These are phyloP conservation scores for Zaprionus davidi DNA, from an alignment of 1,140 invertebrate genomes.

Conservation along the genomic window DNA sequence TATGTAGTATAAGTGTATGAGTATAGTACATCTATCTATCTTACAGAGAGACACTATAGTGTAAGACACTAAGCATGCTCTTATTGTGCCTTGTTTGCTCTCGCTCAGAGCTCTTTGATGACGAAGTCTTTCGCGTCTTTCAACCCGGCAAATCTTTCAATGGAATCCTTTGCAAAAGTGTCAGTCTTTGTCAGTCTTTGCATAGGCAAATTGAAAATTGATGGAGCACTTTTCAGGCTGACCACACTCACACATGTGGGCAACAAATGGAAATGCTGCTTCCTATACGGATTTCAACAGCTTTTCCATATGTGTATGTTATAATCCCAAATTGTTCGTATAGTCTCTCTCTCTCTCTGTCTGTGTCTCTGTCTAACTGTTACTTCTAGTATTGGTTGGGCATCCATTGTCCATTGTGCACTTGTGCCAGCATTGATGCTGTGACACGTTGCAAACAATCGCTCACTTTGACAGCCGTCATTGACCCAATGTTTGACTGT, in stretches of 20 bases:
- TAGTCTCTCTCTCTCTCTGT: too few relatives aligned
- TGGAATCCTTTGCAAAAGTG: conserved; percentile 15
- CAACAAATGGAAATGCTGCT: conserved; percentile 17
- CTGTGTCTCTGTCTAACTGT: neutral
- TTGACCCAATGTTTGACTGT: conserved; percentile 50
- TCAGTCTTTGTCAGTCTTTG: conserved; percentile 47
- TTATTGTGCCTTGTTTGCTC: conserved; percentile 37
- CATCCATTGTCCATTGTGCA: conserved; percentile 38
- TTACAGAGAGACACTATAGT: neutral
- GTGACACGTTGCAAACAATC: conserved; percentile 71
- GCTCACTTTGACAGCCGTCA: conserved; percentile 71
- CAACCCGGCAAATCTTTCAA: conserved; percentile 6
- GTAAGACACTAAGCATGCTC: neutral
- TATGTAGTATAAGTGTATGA: neutral
- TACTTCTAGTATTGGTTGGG: neutral
- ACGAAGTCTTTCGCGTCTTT: neutral
- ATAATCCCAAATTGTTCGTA: neutral
- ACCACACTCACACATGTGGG: neutral
- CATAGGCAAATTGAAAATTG: conserved; percentile 61
- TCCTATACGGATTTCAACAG: conserved; percentile 13
- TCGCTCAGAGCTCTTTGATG: neutral
- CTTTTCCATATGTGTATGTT: neutral
- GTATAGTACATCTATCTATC: too few relatives aligned
- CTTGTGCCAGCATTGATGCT: conserved; percentile 66
- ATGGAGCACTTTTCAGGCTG: conserved; percentile 35